Evolutionary conservation across 2,888 invertebrate species (phyloP).

Genomic region (Galerucella calmariensis): DNA sequence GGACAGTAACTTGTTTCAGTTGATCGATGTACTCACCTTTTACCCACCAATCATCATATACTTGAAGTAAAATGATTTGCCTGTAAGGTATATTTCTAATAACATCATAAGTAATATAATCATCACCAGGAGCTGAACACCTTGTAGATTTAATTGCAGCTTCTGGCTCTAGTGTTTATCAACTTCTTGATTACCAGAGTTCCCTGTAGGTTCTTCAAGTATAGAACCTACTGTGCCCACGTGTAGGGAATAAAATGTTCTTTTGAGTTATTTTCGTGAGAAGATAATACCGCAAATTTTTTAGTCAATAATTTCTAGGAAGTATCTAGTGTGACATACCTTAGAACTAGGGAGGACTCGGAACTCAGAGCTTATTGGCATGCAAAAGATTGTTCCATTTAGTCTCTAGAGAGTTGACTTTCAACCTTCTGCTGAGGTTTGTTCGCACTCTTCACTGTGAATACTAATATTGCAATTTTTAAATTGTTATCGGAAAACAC

Average conservation of each 20-base stretch:
- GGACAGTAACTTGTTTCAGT: too few relatives aligned
- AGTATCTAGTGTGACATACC: constrained; percentile 18
- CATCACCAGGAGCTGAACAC: too few relatives aligned
- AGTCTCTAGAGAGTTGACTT: constrained; percentile 58
- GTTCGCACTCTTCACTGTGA: constrained; percentile 54
- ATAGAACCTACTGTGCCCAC: neutral
- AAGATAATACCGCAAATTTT: neutral
- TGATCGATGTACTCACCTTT: too few relatives aligned
- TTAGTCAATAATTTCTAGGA: constrained; percentile 5
- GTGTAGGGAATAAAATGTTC: neutral
- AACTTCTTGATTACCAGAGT: too few relatives aligned
- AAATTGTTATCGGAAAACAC: constrained; percentile 58
- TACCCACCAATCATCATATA: too few relatives aligned
- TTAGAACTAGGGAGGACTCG: constrained; percentile 37
- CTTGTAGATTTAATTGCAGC: too few relatives aligned
- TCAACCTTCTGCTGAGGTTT: constrained; percentile 61
- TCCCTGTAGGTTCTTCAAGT: too few relatives aligned
- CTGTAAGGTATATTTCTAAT: too few relatives aligned
- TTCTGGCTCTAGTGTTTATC: too few relatives aligned
- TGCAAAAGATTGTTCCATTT: constrained; percentile 58
- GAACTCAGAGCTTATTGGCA: constrained; percentile 56
- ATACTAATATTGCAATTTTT: constrained; percentile 60
- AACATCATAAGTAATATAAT: too few relatives aligned
- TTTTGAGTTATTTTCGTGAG: neutral
- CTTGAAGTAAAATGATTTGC: too few relatives aligned